phyloP scores from a whole-genome alignment of 92 coral and sea anemone species.

The Phenganax marumi region DNA sequence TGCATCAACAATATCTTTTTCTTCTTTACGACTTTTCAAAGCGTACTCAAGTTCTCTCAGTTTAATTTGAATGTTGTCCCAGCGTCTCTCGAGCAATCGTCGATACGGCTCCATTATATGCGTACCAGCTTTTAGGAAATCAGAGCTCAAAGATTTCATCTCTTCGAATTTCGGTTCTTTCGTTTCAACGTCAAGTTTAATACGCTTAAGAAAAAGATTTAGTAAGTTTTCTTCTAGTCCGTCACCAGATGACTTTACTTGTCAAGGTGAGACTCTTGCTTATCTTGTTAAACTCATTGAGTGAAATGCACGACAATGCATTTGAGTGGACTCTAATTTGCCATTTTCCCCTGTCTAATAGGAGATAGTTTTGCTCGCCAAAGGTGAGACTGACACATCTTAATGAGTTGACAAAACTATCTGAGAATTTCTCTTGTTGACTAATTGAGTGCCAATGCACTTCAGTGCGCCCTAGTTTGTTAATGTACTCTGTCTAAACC shows the following conservation, averaged over 20 bases:
- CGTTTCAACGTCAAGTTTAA: constrained; percentile 74
- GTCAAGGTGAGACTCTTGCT: no score
- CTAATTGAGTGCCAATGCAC: no score
- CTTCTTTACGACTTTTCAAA: constrained; percentile 32
- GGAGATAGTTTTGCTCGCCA: no score
- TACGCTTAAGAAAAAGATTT: constrained; percentile 50
- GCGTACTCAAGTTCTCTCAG: constrained; percentile 61
- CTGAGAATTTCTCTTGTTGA: no score
- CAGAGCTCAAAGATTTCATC: constrained; percentile 78
- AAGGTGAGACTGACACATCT: no score
- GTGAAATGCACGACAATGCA: no score
- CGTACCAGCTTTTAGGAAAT: constrained; percentile 83
- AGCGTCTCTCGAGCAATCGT: constrained; percentile 76
- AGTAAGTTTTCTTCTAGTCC: not conserved
- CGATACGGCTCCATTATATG: constrained; percentile 93
- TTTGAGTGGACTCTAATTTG: no score
- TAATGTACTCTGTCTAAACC: no score
- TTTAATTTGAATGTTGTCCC: constrained; percentile 85
- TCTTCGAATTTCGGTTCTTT: constrained; percentile 77
- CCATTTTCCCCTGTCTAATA: no score
- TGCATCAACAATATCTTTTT: constrained; percentile 8
- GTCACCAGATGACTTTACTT: not conserved
- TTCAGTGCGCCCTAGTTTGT: no score
- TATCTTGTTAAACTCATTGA: no score
- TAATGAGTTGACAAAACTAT: no score